phyloP scores from a whole-genome alignment of 2,888 invertebrate species.

The Synergus gifuensis region DNA sequence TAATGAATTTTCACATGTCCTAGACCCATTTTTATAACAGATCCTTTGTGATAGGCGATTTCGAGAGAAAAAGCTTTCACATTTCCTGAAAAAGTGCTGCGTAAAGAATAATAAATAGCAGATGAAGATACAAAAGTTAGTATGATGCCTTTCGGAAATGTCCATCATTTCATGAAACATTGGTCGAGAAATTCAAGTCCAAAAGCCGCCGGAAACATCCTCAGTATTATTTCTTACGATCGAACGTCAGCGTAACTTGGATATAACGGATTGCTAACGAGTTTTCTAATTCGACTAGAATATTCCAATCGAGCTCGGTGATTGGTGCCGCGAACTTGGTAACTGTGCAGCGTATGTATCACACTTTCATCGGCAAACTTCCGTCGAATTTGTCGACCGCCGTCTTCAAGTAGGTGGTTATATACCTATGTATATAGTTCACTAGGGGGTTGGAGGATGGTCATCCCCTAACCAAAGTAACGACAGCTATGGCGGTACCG shows the following conservation, averaged over 20 bases:
- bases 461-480: conserved; percentile 64
- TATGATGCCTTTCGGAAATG: conserved; percentile 16
- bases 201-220: conserved; percentile 11
- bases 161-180: not conserved
- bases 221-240: not conserved
- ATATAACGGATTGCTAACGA: conserved; percentile 13
- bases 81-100: conserved; percentile 23
- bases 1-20: too few species aligned
- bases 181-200: not conserved
- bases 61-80: not conserved
- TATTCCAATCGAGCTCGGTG: conserved; percentile 1
- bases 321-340: conserved; percentile 17
- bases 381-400: conserved; percentile 7
- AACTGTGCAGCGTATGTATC: conserved; percentile 2
- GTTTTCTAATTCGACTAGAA: conserved; percentile 8
- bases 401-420: not conserved
- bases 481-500: conserved; percentile 63
- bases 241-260: conserved; percentile 14
- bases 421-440: not conserved
- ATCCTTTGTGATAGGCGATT: not conserved
- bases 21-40: too few species aligned
- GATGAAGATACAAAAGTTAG: not conserved
- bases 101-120: conserved; percentile 20
- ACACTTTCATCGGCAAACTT: not conserved
- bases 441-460: conserved; percentile 48